Base-by-base conservation (phyloP, 35 echinoderm and acorn worm species). In the Anneissia japonica region DNA sequence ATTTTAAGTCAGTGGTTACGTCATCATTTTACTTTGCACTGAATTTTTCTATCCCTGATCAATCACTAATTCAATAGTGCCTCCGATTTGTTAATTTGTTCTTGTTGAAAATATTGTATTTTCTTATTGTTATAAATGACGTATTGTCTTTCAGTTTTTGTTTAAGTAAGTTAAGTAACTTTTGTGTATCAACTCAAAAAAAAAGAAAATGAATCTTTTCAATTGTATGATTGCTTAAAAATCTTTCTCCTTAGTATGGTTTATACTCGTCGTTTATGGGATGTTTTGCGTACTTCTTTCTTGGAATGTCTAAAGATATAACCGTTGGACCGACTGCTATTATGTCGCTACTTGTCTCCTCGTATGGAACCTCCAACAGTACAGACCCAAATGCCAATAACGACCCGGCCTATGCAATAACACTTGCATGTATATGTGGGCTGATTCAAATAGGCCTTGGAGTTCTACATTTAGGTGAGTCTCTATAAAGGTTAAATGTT, bases 251-350 rank as follows among this genome's bases (percentile, higher is more conserved):
- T 6, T 82, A 97, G 94, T 97, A 93, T 88, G 94, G 94, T 17
- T 79, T 97, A n/a, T 97, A 97, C 56, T 97, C 94, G 6, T 80
- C 94, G 11, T 97, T 90, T 88, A 97, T 97, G 91, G 94, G 91
- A 32, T 97, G 94, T 41, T 93, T 97, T 86, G 88, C 91, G 12
- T 97, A 97, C 85, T 90, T 88, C 55, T 77, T 97, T 55, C 84
- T 97, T 40, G 94, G 94, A 14, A 91, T 86, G 33, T 85, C 91
- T 26, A 97, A 97, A 84, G 94, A 97, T 37, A 87, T 94, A 5
- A 92, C 92, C 2, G 83, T 94, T 12, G 96, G 96, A 73, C 96
- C 96, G 0, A 99, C 96, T 14, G 96, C 96, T 36, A 99, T 99
- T 76, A 89, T 99, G 89, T 99, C 96, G 29, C 80, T 99, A 4